Evolutionary conservation across 2,888 invertebrate genomes (phyloP).

Genomic region (Ligdia adustata): DNA sequence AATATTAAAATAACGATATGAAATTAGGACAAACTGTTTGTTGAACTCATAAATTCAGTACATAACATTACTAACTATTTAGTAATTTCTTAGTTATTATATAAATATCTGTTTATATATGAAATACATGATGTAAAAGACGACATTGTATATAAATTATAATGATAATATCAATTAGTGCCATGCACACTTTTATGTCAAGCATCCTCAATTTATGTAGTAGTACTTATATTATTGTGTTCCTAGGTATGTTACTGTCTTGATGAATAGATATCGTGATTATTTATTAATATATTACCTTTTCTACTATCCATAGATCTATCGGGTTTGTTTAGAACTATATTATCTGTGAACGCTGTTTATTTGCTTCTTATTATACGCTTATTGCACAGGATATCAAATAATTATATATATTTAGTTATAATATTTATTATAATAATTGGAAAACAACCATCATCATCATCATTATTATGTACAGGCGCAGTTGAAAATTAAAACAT

Average conservation of each 20-base stretch:
- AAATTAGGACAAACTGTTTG: no score
- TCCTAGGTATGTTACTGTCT: conserved; percentile 36
- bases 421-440: conserved; percentile 5
- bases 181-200: conserved; percentile 44
- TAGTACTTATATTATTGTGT: conserved; percentile 34
- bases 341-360: conserved; percentile 51
- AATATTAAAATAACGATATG: no score
- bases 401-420: no score
- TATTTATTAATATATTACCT: conserved; percentile 34
- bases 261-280: conserved; percentile 29
- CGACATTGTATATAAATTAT: conserved; percentile 8
- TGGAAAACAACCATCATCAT: conserved; percentile 34
- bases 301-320: conserved; percentile 48
- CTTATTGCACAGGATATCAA: conserved; percentile 53
- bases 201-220: conserved; percentile 43
- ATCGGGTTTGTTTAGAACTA: conserved; percentile 54
- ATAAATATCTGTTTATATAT: no score
- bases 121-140: no score
- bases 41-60: no score
- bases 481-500: conserved; percentile 47
- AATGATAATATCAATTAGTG: conserved; percentile 34
- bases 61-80: no score
- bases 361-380: conserved; percentile 64
- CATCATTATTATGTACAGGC: conserved; percentile 47
- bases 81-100: no score